Conservation (phyloP, 35 echinoderm and acorn worm species). For the Apostichopus parvimensis region DNA sequence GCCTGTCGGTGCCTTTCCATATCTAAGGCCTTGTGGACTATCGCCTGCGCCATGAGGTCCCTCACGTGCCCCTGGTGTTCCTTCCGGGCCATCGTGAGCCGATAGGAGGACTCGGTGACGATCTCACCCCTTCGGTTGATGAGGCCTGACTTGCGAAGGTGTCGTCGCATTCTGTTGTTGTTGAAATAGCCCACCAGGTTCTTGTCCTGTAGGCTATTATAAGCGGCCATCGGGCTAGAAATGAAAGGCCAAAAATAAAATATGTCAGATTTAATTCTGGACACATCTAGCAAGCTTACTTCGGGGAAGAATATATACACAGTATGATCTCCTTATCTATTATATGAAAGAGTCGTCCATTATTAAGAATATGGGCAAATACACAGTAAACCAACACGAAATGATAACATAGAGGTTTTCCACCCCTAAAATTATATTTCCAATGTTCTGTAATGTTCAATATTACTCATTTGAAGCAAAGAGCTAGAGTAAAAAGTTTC, state of each 20-base stretch:
- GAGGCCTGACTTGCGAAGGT: slow-evolving; percentile 85
- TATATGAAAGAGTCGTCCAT: too few relatives aligned
- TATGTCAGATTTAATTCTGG: too few relatives aligned
- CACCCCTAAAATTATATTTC: too few relatives aligned
- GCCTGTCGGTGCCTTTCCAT: slow-evolving; percentile 84
- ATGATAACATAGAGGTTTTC: too few relatives aligned
- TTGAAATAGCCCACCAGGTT: slow-evolving; percentile 99
- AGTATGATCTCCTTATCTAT: too few relatives aligned
- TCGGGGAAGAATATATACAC: too few relatives aligned
- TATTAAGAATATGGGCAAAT: too few relatives aligned
- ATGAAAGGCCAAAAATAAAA: not conserved
- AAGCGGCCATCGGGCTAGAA: slow-evolving; percentile 85
- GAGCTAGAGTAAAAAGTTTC: too few relatives aligned
- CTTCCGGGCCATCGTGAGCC: slow-evolving; percentile 93
- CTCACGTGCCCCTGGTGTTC: slow-evolving; percentile 94
- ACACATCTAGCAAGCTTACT: too few relatives aligned
- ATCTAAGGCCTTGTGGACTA: slow-evolving; percentile 95
- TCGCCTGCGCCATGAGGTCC: slow-evolving; percentile 94
- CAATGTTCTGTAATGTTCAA: too few relatives aligned
- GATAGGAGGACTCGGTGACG: slow-evolving; percentile 84
- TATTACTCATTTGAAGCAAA: too few relatives aligned
- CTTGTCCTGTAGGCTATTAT: slow-evolving; percentile 97
- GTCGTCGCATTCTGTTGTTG: slow-evolving; percentile 85
- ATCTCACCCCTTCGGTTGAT: slow-evolving; percentile 86
- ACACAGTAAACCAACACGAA: too few relatives aligned